phyloP scores from a whole-genome alignment of 1,140 invertebrate species.

The Tetramorium alpestre region DNA sequence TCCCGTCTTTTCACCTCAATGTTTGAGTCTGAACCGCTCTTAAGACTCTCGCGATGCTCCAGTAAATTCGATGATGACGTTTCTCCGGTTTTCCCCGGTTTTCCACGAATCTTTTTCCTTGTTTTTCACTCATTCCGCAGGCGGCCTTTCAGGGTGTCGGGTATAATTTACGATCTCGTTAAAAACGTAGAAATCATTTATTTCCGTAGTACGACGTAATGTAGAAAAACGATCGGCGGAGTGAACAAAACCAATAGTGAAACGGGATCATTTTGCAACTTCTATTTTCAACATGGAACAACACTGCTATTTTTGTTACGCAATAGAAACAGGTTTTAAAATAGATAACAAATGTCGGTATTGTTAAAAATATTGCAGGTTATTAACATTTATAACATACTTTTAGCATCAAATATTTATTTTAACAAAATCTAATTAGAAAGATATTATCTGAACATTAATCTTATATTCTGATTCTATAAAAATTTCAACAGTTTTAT shows the following conservation, averaged over 20 bases:
- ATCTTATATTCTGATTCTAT: background rate
- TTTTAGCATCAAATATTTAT: background rate
- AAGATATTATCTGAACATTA: background rate
- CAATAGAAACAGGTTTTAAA: background rate
- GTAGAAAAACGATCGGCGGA: slow-evolving; percentile 34
- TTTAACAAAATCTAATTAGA: background rate
- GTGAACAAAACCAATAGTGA: slow-evolving; percentile 15
- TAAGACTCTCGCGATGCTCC: slow-evolving; percentile 41
- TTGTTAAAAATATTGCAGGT: background rate
- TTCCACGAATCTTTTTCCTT: slow-evolving; percentile 10
- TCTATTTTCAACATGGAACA: slow-evolving; percentile 10
- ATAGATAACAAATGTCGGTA: background rate
- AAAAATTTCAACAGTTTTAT: background rate
- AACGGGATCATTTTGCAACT: slow-evolving; percentile 2
- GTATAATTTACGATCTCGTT: slow-evolving; percentile 72
- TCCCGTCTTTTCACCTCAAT: slow-evolving; percentile 52
- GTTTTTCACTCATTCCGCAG: slow-evolving; percentile 58
- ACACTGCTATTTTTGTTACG: slow-evolving; percentile 19
- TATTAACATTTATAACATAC: background rate
- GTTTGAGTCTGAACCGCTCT: slow-evolving; percentile 38
- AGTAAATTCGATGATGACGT: slow-evolving; percentile 52
- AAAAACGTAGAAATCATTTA: slow-evolving; percentile 71
- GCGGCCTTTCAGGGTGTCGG: slow-evolving; percentile 47
- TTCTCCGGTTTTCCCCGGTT: background rate
- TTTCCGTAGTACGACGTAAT: slow-evolving; percentile 60